phyloP scores from a whole-genome alignment of 2,113 vertebrate species.

The Cyanoderma ruficeps region DNA sequence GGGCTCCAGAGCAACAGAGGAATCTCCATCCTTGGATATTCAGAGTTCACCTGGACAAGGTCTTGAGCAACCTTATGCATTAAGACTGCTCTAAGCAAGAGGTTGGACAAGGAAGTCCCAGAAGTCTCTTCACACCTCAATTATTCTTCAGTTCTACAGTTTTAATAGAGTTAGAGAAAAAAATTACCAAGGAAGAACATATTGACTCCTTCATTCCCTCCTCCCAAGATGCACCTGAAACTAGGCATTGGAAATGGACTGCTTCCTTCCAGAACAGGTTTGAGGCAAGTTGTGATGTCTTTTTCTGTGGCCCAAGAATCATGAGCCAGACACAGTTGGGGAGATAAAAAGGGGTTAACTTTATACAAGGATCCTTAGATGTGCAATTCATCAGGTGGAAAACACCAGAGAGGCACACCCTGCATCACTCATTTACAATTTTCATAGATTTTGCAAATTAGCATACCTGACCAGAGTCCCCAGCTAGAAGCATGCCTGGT shows the following conservation, averaged over 20 bases:
- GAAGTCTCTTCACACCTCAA: background rate
- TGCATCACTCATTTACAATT: fast-evolving
- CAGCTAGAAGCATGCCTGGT: background rate
- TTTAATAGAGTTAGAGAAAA: background rate
- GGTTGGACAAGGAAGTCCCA: background rate
- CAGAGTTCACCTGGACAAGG: background rate
- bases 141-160: background rate
- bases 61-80: background rate
- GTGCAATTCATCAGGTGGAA: fast-evolving
- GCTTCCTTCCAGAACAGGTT: background rate
- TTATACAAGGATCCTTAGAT: background rate
- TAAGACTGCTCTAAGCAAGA: background rate
- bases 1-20: background rate
- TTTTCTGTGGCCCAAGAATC: background rate
- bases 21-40: background rate
- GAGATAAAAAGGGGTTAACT: background rate
- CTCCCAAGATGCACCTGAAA: background rate
- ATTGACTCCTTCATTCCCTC: background rate
- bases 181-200: background rate
- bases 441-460: background rate
- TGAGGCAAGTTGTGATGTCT: background rate
- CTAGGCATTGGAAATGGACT: background rate
- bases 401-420: fast-evolving
- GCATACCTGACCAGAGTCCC: background rate
- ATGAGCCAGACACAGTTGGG: fast-evolving